These are phyloP conservation scores for Lagopus muta DNA, from an alignment of 2,113 vertebrate genomes.

Conservation along the genomic window DNA sequence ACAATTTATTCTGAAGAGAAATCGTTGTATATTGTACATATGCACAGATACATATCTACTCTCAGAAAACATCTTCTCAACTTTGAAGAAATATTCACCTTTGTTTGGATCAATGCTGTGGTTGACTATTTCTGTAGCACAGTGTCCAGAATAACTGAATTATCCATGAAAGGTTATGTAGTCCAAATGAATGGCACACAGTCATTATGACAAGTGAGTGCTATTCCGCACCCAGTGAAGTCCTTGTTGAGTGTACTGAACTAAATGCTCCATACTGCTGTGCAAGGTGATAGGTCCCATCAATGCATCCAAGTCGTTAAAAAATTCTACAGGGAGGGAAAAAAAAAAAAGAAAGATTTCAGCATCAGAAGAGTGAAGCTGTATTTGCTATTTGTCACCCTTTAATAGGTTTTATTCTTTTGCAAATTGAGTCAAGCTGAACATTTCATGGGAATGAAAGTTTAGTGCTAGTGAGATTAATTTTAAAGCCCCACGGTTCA, in stretches of 20 bases:
- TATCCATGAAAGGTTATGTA: constrained; percentile 38
- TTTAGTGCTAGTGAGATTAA: constrained; percentile 44
- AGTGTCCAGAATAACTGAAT: constrained; percentile 78
- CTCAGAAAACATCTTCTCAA: constrained; percentile 59
- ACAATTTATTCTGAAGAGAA: constrained; percentile 60
- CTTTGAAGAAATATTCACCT: constrained; percentile 71
- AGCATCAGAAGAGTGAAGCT: constrained; percentile 5
- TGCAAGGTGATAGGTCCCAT: constrained; percentile 96
- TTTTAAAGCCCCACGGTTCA: constrained; percentile 25
- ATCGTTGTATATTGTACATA: constrained; percentile 26
- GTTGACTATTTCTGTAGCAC: constrained; percentile 76
- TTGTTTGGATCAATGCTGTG: constrained; percentile 71
- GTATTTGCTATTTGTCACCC: constrained; percentile 37
- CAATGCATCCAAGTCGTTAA: constrained; percentile 95
- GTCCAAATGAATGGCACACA: constrained; percentile 14
- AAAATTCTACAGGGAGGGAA: constrained; percentile 86
- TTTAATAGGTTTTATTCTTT: constrained; percentile 50
- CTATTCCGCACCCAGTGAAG: constrained; percentile 96
- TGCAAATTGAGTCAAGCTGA: constrained; percentile 24
- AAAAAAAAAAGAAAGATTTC: neutral
- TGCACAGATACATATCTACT: constrained; percentile 29
- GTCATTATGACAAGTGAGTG: constrained; percentile 84
- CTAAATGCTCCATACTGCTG: constrained; percentile 95
- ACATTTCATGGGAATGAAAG: constrained; percentile 21
- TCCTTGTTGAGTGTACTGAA: constrained; percentile 96